Evolutionary conservation across 37 sponge, comb jelly and placozoan genomes (phyloP).

Genomic region (Agelas oroides): DNA sequence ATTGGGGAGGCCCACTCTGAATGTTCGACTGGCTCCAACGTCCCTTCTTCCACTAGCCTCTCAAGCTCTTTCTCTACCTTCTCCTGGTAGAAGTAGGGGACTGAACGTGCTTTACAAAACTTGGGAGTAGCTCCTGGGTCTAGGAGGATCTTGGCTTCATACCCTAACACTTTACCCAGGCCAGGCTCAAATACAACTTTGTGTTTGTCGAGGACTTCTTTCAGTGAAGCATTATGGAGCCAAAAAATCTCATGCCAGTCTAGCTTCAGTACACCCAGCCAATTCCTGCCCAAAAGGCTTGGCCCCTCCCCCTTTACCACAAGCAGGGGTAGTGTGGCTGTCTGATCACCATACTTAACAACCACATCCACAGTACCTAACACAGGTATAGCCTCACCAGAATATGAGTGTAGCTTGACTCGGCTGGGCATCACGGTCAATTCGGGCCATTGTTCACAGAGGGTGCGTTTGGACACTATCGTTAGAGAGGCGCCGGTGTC

Average conservation of each 20-base stretch:
- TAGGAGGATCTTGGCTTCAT: constrained; percentile 29
- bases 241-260: constrained; percentile 25
- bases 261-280: constrained; percentile 24
- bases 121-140: constrained; percentile 5
- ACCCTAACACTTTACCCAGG: constrained; percentile 24
- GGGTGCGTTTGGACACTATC: neutral
- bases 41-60: constrained; percentile 42
- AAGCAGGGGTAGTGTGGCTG: neutral
- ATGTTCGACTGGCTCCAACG: constrained; percentile 31
- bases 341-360: constrained; percentile 14
- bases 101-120: constrained; percentile 25
- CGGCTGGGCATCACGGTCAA: neutral
- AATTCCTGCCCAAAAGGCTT: constrained; percentile 51
- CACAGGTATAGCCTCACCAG: constrained; percentile 2
- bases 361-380: neutral
- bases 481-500: constrained; percentile 30
- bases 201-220: neutral
- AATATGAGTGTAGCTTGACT: neutral
- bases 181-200: neutral
- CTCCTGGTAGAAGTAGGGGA: constrained; percentile 16
- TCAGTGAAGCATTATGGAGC: neutral
- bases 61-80: constrained; percentile 44
- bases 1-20: too few species aligned
- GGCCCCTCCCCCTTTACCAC: constrained; percentile 50
- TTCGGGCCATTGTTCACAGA: neutral